Evolutionary conservation across 2,797 vertebrate species (phyloP).

Genomic region (Naso thynnoides): DNA sequence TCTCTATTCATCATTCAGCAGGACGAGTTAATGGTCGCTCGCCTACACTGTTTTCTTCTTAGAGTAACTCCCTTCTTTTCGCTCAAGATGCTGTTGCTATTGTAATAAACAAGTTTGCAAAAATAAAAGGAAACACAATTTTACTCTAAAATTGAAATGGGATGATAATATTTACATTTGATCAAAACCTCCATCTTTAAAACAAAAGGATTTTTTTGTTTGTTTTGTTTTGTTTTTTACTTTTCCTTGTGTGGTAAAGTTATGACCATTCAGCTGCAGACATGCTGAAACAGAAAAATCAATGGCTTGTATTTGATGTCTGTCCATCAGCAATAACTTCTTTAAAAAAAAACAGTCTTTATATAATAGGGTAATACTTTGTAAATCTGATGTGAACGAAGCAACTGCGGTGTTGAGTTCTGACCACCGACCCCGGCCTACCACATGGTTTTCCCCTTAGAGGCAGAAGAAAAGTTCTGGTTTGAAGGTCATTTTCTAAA

Average conservation of each 20-base stretch:
- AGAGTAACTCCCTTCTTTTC: slow-evolving; percentile 21
- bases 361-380: not conserved
- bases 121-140: slow-evolving; percentile 4
- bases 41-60: slow-evolving; percentile 42
- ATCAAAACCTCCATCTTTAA: not conserved
- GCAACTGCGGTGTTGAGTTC: not conserved
- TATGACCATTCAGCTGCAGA: slow-evolving; percentile 4
- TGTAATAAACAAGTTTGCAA: slow-evolving; percentile 23
- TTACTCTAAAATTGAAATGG: slow-evolving; percentile 6
- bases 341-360: slow-evolving; percentile 6
- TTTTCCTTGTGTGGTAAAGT: not conserved
- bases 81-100: slow-evolving; percentile 18
- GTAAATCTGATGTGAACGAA: not conserved
- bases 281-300: slow-evolving; percentile 5
- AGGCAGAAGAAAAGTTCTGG: slow-evolving; percentile 7
- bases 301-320: not conserved
- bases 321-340: slow-evolving; percentile 3
- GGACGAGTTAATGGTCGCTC: slow-evolving; percentile 53
- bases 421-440: not conserved
- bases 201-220: no score
- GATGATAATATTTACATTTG: not conserved
- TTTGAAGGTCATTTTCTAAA: slow-evolving; percentile 40
- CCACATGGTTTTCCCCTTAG: not conserved
- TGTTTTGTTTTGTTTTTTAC: no score
- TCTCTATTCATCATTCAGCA: slow-evolving; percentile 51